These are phyloP conservation scores for Eospalax fontanierii DNA, from an alignment of 2,797 vertebrate species.

Conservation along the genomic window DNA sequence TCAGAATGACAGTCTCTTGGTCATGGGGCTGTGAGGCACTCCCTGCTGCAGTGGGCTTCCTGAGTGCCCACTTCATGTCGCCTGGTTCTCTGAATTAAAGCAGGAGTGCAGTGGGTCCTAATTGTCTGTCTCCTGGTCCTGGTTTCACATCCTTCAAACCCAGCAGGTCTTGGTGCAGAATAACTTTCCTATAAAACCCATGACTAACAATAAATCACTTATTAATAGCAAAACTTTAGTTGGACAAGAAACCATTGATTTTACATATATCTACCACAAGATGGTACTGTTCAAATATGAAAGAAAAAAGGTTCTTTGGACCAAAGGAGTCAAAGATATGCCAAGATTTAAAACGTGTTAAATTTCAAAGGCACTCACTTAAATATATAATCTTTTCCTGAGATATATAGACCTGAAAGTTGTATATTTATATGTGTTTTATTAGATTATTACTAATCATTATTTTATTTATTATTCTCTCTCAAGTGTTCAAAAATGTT, in stretches of 20 bases:
- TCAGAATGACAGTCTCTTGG: not conserved
- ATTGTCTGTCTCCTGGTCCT: not conserved
- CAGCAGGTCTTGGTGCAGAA: not conserved
- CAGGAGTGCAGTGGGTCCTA: not conserved
- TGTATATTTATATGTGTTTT: not conserved
- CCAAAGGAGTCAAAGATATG: not conserved
- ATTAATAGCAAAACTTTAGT: not conserved
- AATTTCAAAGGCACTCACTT: constrained; percentile 28
- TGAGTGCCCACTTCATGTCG: not conserved
- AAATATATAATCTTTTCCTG: not conserved
- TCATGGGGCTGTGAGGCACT: not conserved
- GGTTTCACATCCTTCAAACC: not conserved
- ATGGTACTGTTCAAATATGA: constrained; percentile 67
- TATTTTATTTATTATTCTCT: constrained; percentile 12
- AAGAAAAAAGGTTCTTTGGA: not conserved
- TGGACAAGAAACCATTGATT: constrained; percentile 12
- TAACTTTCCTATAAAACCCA: constrained; percentile 3
- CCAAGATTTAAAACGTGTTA: not conserved
- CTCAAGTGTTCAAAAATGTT: not conserved
- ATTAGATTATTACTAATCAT: constrained; percentile 19
- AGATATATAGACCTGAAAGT: not conserved
- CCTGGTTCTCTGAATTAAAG: not conserved
- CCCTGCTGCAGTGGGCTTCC: not conserved
- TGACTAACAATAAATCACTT: not conserved
- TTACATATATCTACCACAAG: constrained; percentile 59